These are phyloP conservation scores for Pheosia gnoma DNA, from an alignment of 2,888 invertebrate species.

Conservation along the genomic window DNA sequence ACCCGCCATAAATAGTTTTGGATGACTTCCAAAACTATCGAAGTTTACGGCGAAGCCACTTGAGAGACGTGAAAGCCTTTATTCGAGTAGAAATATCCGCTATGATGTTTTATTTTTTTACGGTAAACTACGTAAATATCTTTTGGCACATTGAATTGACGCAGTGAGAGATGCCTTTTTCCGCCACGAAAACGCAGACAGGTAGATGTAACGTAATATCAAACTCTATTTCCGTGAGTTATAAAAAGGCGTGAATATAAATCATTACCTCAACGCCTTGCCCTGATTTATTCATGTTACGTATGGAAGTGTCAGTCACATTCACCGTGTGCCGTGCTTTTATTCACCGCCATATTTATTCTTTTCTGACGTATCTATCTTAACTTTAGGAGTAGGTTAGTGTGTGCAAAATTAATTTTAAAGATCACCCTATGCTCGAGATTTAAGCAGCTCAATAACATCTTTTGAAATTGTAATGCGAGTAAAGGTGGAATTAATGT, in stretches of 20 bases:
- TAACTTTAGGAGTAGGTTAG: not conserved
- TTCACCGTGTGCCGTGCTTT: conserved; percentile 47
- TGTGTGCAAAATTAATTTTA: too few relatives aligned
- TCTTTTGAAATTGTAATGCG: too few relatives aligned
- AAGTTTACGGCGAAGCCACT: conserved; percentile 47
- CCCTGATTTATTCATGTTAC: conserved; percentile 61
- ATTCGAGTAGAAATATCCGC: conserved; percentile 36
- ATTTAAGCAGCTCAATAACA: too few relatives aligned
- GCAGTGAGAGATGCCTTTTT: not conserved
- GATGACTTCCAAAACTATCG: conserved; percentile 62
- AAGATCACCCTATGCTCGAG: too few relatives aligned
- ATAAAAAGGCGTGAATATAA: conserved; percentile 48
- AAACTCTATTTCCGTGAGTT: conserved; percentile 30
- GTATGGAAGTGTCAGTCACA: conserved; percentile 60
- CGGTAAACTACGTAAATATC: not conserved
- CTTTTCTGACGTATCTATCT: not conserved
- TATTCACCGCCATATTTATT: conserved; percentile 52
- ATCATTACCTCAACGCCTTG: conserved; percentile 63
- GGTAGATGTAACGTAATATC: conserved; percentile 19
- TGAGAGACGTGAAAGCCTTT: conserved; percentile 54
- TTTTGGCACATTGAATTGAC: not conserved
- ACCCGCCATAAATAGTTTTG: conserved; percentile 67
- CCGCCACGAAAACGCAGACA: not conserved
- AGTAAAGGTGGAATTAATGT: too few relatives aligned
- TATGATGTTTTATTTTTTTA: conserved; percentile 11